Base-by-base conservation (phyloP, 1,140 invertebrate species). In the Bombus consobrinus region DNA sequence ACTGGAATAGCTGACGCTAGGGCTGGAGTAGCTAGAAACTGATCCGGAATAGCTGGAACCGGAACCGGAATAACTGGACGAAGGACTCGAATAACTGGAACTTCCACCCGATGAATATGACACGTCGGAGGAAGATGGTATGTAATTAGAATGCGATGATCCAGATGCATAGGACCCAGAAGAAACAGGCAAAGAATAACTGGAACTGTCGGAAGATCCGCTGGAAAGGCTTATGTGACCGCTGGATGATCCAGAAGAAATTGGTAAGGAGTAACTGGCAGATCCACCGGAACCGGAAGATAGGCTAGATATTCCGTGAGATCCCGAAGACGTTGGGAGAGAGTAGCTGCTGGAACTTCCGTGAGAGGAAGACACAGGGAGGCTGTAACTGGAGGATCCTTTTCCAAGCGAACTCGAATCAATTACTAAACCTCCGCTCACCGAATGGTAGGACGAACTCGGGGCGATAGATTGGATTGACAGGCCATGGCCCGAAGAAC, bases 131-230 rank as follows among this genome's bases (percentile, higher is more conserved):
- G 93, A 92, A 9, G 92, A 75, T 10, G 93, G 92, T 8, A 86
- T 39, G 59, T 93, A 94, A 62, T 90, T 91, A 12, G 88, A 82
- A 9, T 92, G 86, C 1, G 91, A 86, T 22, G n/a, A 79, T 80
- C 13, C 89, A 85, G 22, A 53, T 66, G 4, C 88, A 84, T 15
- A 53, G 5, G 89, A 84, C 2, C 87, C 71, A 1, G 93, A 88
- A 8, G 93, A 90, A 53, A 91, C 82, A 0, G 94, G 94, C 3
- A 94, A 75, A 32, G 83, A 87, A 53, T 95, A 95, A 28, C 86
- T 93, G 2, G 93, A 90, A 53, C 47, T 53, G 37, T 91, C 91
- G 13, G 92, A 91, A 0, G 94, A 92, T 6, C 91, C 90, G 53
- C 89, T 85, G 6, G 94, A 93, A 0, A 93, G 71, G 9, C 91